Percentiles rank a stretch among this genome's conserved stretches.
phyloP scores from a whole-genome alignment of 23 tunicate species.

The Clavelina lepadiformis region DNA sequence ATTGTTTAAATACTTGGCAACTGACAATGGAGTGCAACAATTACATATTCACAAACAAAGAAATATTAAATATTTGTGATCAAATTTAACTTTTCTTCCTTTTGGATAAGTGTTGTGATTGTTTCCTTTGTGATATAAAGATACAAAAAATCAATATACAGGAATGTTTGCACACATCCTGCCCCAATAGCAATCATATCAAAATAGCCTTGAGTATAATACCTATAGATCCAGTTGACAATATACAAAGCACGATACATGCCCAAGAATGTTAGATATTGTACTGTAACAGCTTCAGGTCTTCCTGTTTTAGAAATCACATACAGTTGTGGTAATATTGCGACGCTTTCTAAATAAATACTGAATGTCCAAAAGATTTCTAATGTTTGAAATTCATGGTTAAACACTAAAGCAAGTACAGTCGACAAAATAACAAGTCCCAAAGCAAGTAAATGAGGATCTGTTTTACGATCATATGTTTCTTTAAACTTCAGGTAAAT shows the following conservation, averaged over 20 bases:
- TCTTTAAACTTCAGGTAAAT: slow-evolving; percentile 20
- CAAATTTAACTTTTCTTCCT: too few species aligned
- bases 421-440: background rate
- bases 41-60: too few species aligned
- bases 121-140: too few species aligned
- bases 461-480: slow-evolving; percentile 24
- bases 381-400: slow-evolving; percentile 29
- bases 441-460: slow-evolving; percentile 1
- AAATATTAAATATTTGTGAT: too few species aligned
- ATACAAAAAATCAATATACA: slow-evolving; percentile 41
- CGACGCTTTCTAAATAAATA: slow-evolving; percentile 46
- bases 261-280: slow-evolving; percentile 39
- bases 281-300: slow-evolving; percentile 30
- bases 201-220: slow-evolving; percentile 37
- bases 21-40: too few species aligned
- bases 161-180: slow-evolving; percentile 43
- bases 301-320: slow-evolving; percentile 39
- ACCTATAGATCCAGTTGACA: slow-evolving; percentile 45
- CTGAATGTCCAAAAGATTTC: slow-evolving; percentile 61
- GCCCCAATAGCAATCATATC: slow-evolving; percentile 37
- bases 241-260: slow-evolving; percentile 40
- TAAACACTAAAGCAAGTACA: slow-evolving; percentile 17
- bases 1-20: too few species aligned
- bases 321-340: slow-evolving; percentile 45
- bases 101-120: too few species aligned